Conservation (phyloP, 2,797 vertebrate species). For the Phoxinus dragarum region DNA sequence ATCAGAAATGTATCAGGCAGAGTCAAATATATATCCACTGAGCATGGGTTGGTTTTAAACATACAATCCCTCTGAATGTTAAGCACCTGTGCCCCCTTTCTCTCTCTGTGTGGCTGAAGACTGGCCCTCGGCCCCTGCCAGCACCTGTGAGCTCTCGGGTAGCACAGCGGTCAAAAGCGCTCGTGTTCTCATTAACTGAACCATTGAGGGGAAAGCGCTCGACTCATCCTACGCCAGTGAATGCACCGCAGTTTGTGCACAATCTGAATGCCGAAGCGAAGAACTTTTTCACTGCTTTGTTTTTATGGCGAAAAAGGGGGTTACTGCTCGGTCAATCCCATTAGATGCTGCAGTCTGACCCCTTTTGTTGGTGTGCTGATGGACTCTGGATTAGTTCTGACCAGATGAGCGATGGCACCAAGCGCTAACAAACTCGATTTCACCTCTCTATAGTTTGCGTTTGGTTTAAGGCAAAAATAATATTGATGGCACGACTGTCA, state of each 20-base stretch:
- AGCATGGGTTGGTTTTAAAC: background rate
- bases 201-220: conserved; percentile 65
- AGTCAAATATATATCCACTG: background rate
- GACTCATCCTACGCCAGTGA: conserved; percentile 63
- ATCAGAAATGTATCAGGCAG: background rate
- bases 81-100: background rate
- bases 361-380: conserved; percentile 57
- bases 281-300: conserved; percentile 60
- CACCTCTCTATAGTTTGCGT: conserved; percentile 49
- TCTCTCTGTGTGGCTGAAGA: background rate
- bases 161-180: conserved; percentile 54
- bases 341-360: conserved; percentile 65
- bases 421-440: conserved; percentile 48
- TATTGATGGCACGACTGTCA: conserved; percentile 53
- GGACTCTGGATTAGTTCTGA: conserved; percentile 60
- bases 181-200: conserved; percentile 68
- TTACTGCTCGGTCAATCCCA: conserved; percentile 69
- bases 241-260: conserved; percentile 64
- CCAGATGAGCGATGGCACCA: conserved; percentile 52
- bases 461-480: conserved; percentile 59
- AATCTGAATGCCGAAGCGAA: conserved; percentile 68
- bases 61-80: background rate
- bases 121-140: background rate
- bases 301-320: conserved; percentile 61
- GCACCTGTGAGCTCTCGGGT: background rate